Conservation (phyloP, 2,113 vertebrate species). For the Amia ocellicauda region DNA sequence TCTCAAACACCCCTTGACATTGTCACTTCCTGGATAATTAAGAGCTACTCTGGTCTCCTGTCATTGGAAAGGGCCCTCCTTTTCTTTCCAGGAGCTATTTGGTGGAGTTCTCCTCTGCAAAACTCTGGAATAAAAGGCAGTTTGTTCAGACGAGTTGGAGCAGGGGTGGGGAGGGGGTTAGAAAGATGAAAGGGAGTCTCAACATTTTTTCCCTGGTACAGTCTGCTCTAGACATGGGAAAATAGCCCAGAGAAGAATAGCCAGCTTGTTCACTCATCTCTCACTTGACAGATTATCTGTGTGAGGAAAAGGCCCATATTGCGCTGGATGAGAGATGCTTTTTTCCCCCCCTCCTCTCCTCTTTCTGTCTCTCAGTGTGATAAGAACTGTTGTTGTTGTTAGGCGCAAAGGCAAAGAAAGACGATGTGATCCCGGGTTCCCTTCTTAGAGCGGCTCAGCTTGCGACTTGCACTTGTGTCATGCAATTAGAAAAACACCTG, state of each 20-base stretch:
- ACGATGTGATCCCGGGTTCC: background rate
- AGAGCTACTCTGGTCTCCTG: conserved; percentile 53
- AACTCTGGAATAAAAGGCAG: conserved; percentile 61
- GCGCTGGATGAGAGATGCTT: conserved; percentile 42
- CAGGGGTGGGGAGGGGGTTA: conserved; percentile 48
- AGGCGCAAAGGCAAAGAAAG: background rate
- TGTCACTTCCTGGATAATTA: conserved; percentile 65
- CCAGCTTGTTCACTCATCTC: conserved; percentile 60
- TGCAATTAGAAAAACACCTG: too few relatives aligned
- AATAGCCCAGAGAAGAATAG: conserved; percentile 67
- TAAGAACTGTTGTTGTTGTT: background rate
- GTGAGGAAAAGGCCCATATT: conserved; percentile 45
- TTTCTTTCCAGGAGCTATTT: conserved; percentile 43
- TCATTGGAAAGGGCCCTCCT: conserved; percentile 39
- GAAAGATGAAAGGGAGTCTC: conserved; percentile 65
- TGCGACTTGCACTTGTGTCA: background rate
- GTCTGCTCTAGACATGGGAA: conserved; percentile 69
- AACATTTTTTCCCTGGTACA: conserved; percentile 53
- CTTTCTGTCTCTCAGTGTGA: conserved; percentile 6
- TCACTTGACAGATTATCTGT: conserved; percentile 63
- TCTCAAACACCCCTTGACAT: conserved; percentile 50
- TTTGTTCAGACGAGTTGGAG: conserved; percentile 49
- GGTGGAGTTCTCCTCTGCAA: conserved; percentile 50
- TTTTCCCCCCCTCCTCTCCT: conserved; percentile 18
- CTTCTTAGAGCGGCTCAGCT: background rate